A percentile compares a stretch with the other conserved stretches of the same genome.
Evolutionary conservation across 2,113 vertebrate genomes (phyloP).

Genomic region (Antechinus stuartii): DNA sequence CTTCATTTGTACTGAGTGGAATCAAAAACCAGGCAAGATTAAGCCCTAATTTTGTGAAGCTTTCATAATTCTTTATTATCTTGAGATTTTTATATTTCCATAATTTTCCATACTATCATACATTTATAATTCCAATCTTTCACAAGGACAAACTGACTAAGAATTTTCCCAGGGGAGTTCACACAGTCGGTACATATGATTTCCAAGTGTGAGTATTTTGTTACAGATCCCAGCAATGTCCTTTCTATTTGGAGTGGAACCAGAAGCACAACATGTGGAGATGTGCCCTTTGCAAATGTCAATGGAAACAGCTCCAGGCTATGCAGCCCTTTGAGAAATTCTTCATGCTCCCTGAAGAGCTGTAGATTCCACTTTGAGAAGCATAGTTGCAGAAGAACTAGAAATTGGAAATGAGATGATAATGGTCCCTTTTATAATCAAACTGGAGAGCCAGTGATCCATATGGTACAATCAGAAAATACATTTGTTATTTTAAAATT

Average conservation of each 20-base stretch:
- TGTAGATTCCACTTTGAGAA: constrained; percentile 30
- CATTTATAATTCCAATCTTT: background rate
- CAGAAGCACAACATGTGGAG: background rate
- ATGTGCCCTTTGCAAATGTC: constrained; percentile 37
- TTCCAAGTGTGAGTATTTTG: background rate
- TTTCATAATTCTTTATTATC: background rate
- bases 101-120: too few relatives aligned
- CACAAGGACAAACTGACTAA: background rate
- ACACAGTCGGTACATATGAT: background rate
- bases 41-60: background rate
- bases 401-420: background rate
- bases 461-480: constrained; percentile 6
- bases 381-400: background rate
- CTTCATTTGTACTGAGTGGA: constrained; percentile 17
- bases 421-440: constrained; percentile 17
- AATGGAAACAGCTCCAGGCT: background rate
- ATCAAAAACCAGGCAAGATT: background rate
- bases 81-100: background rate
- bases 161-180: background rate
- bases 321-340: background rate
- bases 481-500: background rate
- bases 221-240: background rate
- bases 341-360: constrained; percentile 1
- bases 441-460: background rate
- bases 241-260: background rate